Base-by-base conservation (phyloP, 2,797 vertebrate genomes). In the Steatocranus sp. region DNA sequence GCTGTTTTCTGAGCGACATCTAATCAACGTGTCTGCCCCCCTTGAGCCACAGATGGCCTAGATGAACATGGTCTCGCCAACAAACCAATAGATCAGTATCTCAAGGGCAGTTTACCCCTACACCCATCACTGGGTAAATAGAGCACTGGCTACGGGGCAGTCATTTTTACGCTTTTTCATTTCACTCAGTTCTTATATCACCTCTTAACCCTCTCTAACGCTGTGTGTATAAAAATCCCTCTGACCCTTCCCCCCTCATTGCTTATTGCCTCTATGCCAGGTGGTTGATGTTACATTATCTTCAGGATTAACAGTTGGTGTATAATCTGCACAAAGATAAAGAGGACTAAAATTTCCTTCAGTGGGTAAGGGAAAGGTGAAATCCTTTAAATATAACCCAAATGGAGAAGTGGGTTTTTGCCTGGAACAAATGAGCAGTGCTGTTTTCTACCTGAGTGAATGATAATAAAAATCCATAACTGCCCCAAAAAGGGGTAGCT, bases 81-180 rank as follows among this genome's bases (percentile, higher is more conserved):
- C 70, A 88, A 85, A 92, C 86, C 80, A 89, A 90, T 84, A 91
- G 90, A 93, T 94, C 80, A 85, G 51, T 91, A 95, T 94, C 92
- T 94, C 92, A 93, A 94, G 88, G 91, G 86, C 90, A 90, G 85
- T 89, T 86, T 87, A 86, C 86, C 88, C 83, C 84, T 75, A 83
- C 56, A 77, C 74, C 81, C 80, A 68, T 84, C 85, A 80, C 73
- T 25, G n/a, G 25, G 83, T 78, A 85, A 79, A 91, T n/a, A 51
- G 56, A 82, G 75, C 51, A 17, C 46, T 77, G 61, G 70, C 76
- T 90, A 77, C 70, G 5, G 83, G 79, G 48, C 68, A 75, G 61
- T 84, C 89, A 80, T 82, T 82, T 91, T 88, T 56, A 82, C 30
- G 73, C 75, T 79, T 86, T 83, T 83, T 51, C 50, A 73, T 79